phyloP scores from a whole-genome alignment of 1,140 invertebrate species.

The Cherax quadricarinatus region DNA sequence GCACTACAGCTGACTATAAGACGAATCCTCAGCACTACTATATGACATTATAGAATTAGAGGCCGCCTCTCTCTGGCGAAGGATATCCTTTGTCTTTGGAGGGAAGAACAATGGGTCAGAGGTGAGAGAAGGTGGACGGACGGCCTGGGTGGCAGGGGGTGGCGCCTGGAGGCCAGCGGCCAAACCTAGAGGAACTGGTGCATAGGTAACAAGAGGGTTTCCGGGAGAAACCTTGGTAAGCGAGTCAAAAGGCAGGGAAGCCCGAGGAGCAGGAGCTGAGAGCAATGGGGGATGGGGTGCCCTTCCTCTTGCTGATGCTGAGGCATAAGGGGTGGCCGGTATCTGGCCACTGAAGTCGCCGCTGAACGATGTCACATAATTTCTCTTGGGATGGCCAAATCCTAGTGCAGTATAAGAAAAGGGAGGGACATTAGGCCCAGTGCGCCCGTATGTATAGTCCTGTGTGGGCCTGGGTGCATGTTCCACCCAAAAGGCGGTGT shows the following conservation, averaged over 20 bases:
- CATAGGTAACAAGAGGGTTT: slow-evolving; percentile 16
- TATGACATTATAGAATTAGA: slow-evolving; percentile 12
- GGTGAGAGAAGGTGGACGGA: neutral
- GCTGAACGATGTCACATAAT: neutral
- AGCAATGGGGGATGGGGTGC: neutral
- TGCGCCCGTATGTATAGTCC: neutral
- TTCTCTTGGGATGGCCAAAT: slow-evolving; percentile 21
- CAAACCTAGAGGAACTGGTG: slow-evolving; percentile 17
- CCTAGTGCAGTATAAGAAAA: neutral
- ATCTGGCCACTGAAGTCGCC: neutral
- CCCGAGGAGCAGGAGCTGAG: neutral
- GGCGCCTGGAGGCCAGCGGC: neutral
- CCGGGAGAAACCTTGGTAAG: neutral
- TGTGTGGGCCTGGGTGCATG: slow-evolving; percentile 9
- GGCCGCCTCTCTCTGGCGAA: neutral
- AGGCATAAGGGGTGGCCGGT: neutral
- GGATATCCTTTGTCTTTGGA: slow-evolving; percentile 2
- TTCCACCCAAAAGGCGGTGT: slow-evolving; percentile 47
- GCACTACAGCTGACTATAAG: slow-evolving; percentile 20
- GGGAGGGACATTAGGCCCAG: neutral
- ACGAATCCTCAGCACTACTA: neutral
- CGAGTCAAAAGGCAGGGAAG: slow-evolving; percentile 19
- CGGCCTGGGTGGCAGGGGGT: neutral
- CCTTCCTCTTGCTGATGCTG: neutral
- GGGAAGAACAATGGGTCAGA: neutral